A percentile compares a stretch with the other conserved stretches of the same genome.
phyloP scores from a whole-genome alignment of 2,113 vertebrate genomes.

The Ptychochromis oligacanthus region DNA sequence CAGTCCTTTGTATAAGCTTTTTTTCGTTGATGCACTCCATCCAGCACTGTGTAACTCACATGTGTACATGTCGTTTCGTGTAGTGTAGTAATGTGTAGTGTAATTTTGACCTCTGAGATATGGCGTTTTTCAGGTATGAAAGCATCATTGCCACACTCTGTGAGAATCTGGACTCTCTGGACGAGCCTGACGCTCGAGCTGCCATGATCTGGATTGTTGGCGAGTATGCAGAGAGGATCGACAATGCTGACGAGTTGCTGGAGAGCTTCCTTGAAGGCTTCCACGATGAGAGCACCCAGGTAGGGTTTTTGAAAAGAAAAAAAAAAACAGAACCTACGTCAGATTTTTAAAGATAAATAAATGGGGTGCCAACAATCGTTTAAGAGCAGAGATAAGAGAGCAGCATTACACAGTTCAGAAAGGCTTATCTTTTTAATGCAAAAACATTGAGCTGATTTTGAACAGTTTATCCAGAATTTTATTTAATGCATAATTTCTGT shows the following conservation, averaged over 20 bases:
- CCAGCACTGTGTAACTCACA: not conserved
- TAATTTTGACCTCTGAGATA: not conserved
- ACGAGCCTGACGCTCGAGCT: constrained; percentile 95
- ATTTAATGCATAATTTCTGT: not conserved
- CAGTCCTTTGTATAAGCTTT: not conserved
- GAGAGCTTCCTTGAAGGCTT: constrained; percentile 99
- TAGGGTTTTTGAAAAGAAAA: constrained; percentile 37
- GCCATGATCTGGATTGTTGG: constrained; percentile 99
- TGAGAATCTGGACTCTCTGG: constrained; percentile 97
- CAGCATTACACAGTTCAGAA: not conserved
- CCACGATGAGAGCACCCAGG: constrained; percentile 99
- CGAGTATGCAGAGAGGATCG: constrained; percentile 96
- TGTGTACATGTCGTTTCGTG: not conserved
- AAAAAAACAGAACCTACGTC: not conserved
- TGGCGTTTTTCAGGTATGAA: constrained; percentile 85
- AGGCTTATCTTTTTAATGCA: not conserved
- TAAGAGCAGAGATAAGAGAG: fast-evolving
- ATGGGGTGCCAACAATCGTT: too few relatives aligned
- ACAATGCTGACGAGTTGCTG: constrained; percentile 96
- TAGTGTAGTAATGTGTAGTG: not conserved
- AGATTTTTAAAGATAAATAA: too few relatives aligned
- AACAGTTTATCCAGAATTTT: not conserved
- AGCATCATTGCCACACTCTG: constrained; percentile 98
- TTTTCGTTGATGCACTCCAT: not conserved
- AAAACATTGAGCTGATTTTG: not conserved